Percentiles rank a stretch among this genome's conserved stretches.
Evolutionary conservation across 2,797 vertebrate species (phyloP).

Genomic region (Botia almorhae): DNA sequence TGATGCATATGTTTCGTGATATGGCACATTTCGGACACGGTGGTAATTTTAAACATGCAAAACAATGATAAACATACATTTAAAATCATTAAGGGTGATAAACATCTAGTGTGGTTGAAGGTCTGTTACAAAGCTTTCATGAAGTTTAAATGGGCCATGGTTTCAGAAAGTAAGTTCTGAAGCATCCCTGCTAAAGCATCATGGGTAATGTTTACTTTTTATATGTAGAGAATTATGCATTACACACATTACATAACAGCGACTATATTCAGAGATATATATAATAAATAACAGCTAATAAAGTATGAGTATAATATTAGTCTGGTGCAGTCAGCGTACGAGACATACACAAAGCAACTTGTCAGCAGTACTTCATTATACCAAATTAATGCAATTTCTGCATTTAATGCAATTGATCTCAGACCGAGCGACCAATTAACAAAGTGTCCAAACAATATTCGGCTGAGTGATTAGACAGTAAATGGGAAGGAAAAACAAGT

Average conservation of each 20-base stretch:
- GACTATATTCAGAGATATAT: background rate
- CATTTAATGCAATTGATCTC: constrained; percentile 50
- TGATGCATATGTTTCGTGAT: background rate
- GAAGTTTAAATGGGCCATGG: constrained; percentile 41
- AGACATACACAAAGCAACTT: constrained; percentile 10
- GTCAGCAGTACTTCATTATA: constrained; percentile 28
- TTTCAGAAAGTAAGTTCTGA: constrained; percentile 28
- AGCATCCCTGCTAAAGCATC: constrained; percentile 14
- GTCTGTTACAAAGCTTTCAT: constrained; percentile 43
- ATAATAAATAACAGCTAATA: background rate
- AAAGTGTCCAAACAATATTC: constrained; percentile 26
- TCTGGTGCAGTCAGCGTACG: background rate
- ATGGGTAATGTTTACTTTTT: constrained; percentile 16
- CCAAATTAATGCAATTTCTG: constrained; percentile 37
- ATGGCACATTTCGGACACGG: background rate
- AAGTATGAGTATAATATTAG: background rate
- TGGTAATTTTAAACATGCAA: background rate
- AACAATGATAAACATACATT: constrained; percentile 4
- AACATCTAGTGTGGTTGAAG: constrained; percentile 9
- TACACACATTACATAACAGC: constrained; percentile 15
- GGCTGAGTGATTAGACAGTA: constrained; percentile 40
- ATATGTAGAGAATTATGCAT: constrained; percentile 26
- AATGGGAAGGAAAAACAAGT: constrained; percentile 39
- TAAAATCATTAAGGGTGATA: background rate
- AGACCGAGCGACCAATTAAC: constrained; percentile 28